Evolutionary conservation across 2,888 invertebrate genomes (phyloP).

Genomic region (Caenorhabditis sp.): DNA sequence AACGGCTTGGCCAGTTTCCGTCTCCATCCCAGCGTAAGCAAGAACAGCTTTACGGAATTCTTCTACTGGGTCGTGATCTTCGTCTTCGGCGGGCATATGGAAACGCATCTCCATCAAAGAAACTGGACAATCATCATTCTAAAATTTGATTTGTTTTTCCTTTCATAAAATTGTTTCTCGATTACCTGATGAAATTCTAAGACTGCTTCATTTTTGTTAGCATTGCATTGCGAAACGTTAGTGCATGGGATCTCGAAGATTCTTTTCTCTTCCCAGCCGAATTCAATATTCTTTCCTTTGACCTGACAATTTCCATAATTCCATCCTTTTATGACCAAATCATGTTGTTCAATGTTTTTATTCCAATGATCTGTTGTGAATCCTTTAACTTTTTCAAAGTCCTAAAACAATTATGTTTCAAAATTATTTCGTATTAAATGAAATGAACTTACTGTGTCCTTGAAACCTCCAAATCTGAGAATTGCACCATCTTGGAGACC

Average conservation of each 20-base stretch:
- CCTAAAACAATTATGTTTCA: conserved; percentile 74
- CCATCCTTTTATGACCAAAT: conserved; percentile 94
- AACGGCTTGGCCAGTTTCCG: conserved; percentile 91
- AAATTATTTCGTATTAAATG: background rate
- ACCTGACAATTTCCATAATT: conserved; percentile 98
- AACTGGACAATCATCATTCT: conserved; percentile 94
- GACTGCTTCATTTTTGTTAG: conserved; percentile 96
- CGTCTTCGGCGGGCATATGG: conserved; percentile 84
- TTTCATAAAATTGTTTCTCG: too few species aligned
- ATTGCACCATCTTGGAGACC: conserved; percentile 88
- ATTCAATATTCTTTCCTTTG: conserved; percentile 75
- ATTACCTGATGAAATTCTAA: conserved; percentile 80
- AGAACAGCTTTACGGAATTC: conserved; percentile 96
- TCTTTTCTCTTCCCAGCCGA: conserved; percentile 61
- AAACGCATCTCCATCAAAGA: conserved; percentile 96
- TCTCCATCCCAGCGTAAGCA: conserved; percentile 93
- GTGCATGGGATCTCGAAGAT: conserved; percentile 95
- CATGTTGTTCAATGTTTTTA: conserved; percentile 85
- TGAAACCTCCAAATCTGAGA: conserved; percentile 91
- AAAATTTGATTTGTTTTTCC: conserved; percentile 1
- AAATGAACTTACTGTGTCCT: conserved; percentile 74
- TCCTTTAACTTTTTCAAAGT: conserved; percentile 89
- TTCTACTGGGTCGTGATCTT: conserved; percentile 88
- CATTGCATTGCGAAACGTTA: conserved; percentile 93
- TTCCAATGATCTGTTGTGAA: conserved; percentile 86